Base-by-base conservation (phyloP, 2,888 invertebrate genomes). In the Abrostola tripartita region DNA sequence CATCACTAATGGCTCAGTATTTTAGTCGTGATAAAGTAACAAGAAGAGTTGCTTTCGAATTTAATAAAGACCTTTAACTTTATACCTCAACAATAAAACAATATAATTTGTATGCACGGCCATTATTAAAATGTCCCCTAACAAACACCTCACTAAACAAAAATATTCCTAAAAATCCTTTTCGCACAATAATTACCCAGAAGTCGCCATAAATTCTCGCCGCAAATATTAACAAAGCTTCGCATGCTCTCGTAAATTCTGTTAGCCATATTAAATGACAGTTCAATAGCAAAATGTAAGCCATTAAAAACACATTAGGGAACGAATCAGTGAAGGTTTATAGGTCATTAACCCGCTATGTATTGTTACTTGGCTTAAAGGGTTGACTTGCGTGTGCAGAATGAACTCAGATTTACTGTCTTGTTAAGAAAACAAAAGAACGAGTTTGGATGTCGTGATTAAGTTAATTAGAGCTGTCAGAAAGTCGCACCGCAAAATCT, bases 271-370 rank as follows among this genome's bases (percentile, higher is more conserved):
- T 87, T 88, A 88, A 86, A 90, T 86, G 90, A 89, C 89, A 88
- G 86, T 88, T 90, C 91, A 91, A 92, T 92, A 90, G 88, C 87
- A 81, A 85, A 91, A 88, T 88, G 88, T 88, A 81, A 71, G 89
- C 90, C 92, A 92, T 93, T 93, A 93, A 92, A 92, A 92, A 89
- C 85, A 88, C 92, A 92, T 93, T 93, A 93, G 86, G 86, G 83
- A 70, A 78, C 71, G 79, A 90, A 90, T 90, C 88, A 82, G 81
- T 79, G 84, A 72, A 68, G 84, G 87, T 85, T 88, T 88, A 87
- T 90, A 91, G 91, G 89, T 92, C 92, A 92, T 92, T 92, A 92
- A 88, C 84, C 85, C 78, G 60, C 65, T 67, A 78, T 85, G 85
- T 88, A 86, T 88, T 89, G 90, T 88, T 79, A 83, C 79, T 79